Conservation (phyloP, 2,113 vertebrate genomes). For the Ictidomys tridecemlineatus region DNA sequence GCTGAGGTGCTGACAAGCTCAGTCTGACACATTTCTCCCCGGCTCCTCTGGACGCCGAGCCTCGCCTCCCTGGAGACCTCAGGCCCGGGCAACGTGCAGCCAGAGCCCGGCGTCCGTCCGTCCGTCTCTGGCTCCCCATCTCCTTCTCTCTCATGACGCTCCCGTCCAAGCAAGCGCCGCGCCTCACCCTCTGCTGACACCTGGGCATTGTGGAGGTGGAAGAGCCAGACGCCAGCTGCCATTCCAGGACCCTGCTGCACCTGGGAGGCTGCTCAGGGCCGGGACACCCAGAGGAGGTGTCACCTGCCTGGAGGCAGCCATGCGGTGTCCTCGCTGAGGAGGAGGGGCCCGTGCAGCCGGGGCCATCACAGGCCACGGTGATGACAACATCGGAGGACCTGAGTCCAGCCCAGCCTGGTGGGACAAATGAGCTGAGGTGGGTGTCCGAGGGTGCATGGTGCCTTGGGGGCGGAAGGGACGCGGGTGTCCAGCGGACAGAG, state of each 20-base stretch:
- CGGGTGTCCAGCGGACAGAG: not conserved
- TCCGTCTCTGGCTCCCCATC: not conserved
- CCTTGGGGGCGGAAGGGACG: too few species aligned
- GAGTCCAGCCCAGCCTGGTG: not conserved
- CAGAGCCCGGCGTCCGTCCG: not conserved
- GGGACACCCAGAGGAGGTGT: conserved; percentile 42
- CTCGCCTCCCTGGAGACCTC: not conserved
- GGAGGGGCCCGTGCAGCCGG: not conserved
- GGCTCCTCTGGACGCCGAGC: conserved; percentile 17
- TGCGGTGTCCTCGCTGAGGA: conserved; percentile 64
- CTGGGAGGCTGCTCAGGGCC: conserved; percentile 50
- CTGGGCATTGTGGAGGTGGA: conserved; percentile 71
- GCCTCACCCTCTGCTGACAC: not conserved
- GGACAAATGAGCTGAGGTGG: conserved; percentile 72
- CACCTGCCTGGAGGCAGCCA: conserved; percentile 66
- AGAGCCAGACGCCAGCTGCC: conserved; percentile 40
- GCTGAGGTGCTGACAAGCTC: conserved; percentile 66
- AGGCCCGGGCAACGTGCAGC: not conserved
- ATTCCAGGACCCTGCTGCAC: conserved; percentile 62
- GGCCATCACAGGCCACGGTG: not conserved
- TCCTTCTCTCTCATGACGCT: not conserved
- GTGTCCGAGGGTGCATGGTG: not conserved
- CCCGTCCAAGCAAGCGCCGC: not conserved
- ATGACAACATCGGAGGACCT: conserved; percentile 64
- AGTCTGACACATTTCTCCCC: conserved; percentile 78